Conservation (phyloP, 2,113 vertebrate species). For the Pipra filicauda region DNA sequence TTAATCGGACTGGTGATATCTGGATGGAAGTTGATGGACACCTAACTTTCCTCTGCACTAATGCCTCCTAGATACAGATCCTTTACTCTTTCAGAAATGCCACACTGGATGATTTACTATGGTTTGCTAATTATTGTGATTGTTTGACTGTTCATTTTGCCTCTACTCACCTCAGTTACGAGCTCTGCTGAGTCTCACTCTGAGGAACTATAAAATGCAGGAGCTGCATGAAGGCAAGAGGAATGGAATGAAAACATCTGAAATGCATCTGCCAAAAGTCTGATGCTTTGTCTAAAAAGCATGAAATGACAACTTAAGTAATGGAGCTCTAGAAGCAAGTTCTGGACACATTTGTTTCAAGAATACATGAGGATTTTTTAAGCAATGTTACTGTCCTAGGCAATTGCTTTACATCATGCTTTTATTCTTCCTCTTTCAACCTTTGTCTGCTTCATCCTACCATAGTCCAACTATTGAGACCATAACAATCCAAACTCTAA, state of each 20-base stretch:
- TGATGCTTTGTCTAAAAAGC: not conserved
- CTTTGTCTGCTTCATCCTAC: not conserved
- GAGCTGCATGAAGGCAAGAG: not conserved
- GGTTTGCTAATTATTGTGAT: not conserved
- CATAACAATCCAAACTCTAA: not conserved
- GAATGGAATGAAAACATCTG: not conserved
- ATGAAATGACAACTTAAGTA: not conserved
- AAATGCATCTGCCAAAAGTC: not conserved
- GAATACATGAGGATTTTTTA: not conserved
- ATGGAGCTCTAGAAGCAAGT: not conserved
- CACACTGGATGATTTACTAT: not conserved
- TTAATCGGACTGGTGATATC: not conserved
- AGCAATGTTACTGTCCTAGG: not conserved
- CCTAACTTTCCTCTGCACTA: not conserved
- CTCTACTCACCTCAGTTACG: not conserved
- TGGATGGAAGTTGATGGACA: not conserved
- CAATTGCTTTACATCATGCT: not conserved
- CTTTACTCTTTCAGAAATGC: not conserved
- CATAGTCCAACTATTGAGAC: not conserved
- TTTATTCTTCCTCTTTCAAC: not conserved
- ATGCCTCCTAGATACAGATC: not conserved
- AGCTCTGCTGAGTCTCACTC: not conserved
- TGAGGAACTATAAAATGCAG: not conserved
- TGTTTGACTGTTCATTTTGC: not conserved
- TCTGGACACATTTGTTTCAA: not conserved